These are phyloP conservation scores for Rotaria magnacalcarata DNA, from an alignment of 2,888 invertebrate species.

Conservation along the genomic window DNA sequence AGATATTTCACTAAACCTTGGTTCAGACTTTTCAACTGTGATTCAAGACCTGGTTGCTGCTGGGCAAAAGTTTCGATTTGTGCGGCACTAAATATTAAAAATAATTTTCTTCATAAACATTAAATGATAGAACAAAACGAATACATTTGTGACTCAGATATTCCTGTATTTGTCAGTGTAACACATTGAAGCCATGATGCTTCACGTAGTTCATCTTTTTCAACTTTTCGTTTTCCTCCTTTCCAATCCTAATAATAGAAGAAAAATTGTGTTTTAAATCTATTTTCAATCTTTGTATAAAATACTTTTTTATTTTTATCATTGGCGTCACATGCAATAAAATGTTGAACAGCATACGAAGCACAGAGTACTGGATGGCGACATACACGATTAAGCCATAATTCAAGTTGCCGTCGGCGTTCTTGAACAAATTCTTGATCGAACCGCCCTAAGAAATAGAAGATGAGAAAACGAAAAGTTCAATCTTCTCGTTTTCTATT, in stretches of 20 bases:
- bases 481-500: not conserved
- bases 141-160: not conserved
- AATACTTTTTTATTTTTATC: not conserved
- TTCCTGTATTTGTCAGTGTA: not conserved
- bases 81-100: not conserved
- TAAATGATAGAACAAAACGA: too few species aligned
- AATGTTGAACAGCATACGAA: conserved; percentile 28
- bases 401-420: conserved; percentile 83
- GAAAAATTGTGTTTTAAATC: conserved; percentile 71
- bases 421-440: conserved; percentile 94
- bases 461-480: too few species aligned
- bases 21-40: not conserved
- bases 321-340: not conserved
- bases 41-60: conserved; percentile 26
- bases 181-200: conserved; percentile 59
- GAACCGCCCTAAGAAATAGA: conserved; percentile 79
- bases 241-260: conserved; percentile 97
- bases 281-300: not conserved
- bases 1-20: conserved; percentile 7
- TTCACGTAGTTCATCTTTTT: conserved; percentile 82
- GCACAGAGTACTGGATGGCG: conserved; percentile 83
- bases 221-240: conserved; percentile 85
- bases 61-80: not conserved
- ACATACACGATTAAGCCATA: conserved; percentile 93
- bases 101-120: not conserved